Percentiles rank a stretch among this genome's conserved stretches.
phyloP scores from a whole-genome alignment of 2,888 invertebrate genomes.

The Coenonympha arcania region DNA sequence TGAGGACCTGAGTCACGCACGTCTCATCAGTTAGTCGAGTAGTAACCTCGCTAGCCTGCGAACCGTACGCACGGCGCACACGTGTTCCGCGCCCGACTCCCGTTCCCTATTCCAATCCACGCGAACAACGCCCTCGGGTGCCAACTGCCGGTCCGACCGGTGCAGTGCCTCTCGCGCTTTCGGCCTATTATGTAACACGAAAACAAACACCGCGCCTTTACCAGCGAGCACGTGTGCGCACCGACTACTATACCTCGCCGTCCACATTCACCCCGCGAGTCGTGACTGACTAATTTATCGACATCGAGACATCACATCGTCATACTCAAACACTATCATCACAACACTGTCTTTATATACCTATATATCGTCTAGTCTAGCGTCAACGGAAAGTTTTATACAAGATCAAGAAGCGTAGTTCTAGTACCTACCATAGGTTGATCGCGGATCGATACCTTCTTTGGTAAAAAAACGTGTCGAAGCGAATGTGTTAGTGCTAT shows the following conservation, averaged over 20 bases:
- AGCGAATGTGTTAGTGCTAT: slow-evolving; percentile 26
- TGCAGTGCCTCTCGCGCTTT: slow-evolving; percentile 32
- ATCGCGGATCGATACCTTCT: slow-evolving; percentile 8
- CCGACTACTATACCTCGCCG: slow-evolving; percentile 33
- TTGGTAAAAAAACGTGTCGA: too few species aligned
- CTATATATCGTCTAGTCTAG: too few species aligned
- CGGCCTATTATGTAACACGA: slow-evolving; percentile 56
- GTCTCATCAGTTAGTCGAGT: slow-evolving; percentile 54
- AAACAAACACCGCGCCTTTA: slow-evolving; percentile 52
- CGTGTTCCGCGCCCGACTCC: slow-evolving; percentile 51
- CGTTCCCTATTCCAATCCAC: slow-evolving; percentile 45
- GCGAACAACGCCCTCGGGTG: slow-evolving; percentile 25
- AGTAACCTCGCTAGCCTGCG: slow-evolving; percentile 57
- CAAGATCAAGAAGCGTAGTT: too few species aligned
- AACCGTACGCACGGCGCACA: slow-evolving; percentile 58
- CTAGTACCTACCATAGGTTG: too few species aligned
- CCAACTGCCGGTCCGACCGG: slow-evolving; percentile 24
- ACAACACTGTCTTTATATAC: background rate
- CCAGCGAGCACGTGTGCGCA: slow-evolving; percentile 57
- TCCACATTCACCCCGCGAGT: too few species aligned
- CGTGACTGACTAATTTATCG: slow-evolving; percentile 31
- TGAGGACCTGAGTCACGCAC: slow-evolving; percentile 63
- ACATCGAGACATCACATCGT: slow-evolving; percentile 15
- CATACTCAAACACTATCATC: background rate
- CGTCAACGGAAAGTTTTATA: slow-evolving; percentile 4